Evolutionary conservation across 2,888 invertebrate genomes (phyloP).

Genomic region (Gerris lacustris): DNA sequence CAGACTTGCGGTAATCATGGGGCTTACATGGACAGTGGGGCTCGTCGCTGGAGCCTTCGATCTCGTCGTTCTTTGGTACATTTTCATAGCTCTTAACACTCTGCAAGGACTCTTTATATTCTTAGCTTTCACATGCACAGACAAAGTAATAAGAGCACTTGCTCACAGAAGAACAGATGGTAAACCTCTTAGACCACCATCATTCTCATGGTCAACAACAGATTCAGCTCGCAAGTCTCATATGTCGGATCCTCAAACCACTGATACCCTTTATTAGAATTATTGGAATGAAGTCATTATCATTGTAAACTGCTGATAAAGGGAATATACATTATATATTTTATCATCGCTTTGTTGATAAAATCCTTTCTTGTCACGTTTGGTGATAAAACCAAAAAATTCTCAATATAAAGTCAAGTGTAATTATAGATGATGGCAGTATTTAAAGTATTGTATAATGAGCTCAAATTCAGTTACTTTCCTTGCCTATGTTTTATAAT

Average conservation of each 20-base stretch:
- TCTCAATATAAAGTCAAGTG: too few relatives aligned
- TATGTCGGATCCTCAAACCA: slow-evolving; percentile 26
- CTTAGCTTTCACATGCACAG: slow-evolving; percentile 40
- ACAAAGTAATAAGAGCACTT: slow-evolving; percentile 36
- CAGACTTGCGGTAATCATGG: slow-evolving; percentile 40
- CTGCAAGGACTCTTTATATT: slow-evolving; percentile 42
- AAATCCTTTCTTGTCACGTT: too few relatives aligned
- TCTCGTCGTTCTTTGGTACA: slow-evolving; percentile 37
- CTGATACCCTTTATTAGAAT: slow-evolving; percentile 27
- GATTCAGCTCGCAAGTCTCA: slow-evolving; percentile 31
- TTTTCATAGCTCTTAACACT: slow-evolving; percentile 40
- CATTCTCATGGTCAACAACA: slow-evolving; percentile 32
- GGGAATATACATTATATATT: too few relatives aligned
- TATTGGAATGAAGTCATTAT: too few relatives aligned
- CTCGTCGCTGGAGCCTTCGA: slow-evolving; percentile 39
- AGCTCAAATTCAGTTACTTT: too few relatives aligned
- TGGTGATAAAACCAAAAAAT: too few relatives aligned
- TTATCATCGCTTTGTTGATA: too few relatives aligned
- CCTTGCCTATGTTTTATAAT: too few relatives aligned
- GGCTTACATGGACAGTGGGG: slow-evolving; percentile 40
- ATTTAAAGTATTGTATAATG: too few relatives aligned
- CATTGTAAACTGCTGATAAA: too few relatives aligned
- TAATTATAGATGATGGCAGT: too few relatives aligned
- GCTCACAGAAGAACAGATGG: slow-evolving; percentile 25
- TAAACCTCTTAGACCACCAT: slow-evolving; percentile 30